Base-by-base conservation (phyloP, 2,888 invertebrate species). In the Deilephila elpenor region DNA sequence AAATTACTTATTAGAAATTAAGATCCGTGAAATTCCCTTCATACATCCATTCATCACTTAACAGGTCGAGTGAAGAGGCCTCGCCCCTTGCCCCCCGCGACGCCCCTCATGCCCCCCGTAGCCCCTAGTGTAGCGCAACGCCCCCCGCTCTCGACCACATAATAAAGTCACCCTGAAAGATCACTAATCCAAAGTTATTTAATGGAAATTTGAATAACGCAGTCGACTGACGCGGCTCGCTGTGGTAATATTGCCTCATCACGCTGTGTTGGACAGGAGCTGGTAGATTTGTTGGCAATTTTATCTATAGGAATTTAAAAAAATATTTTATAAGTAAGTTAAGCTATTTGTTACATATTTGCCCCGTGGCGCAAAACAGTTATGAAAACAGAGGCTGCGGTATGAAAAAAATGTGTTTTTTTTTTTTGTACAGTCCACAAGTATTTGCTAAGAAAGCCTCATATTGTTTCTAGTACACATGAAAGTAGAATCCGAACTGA, bases 151-250 rank as follows among this genome's bases (percentile, higher is more conserved):
- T 83, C 83, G 81, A 75, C 80, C 83, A 78, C 73, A 79, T 83
- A 83, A 87, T 84, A 81, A 82, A 81, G 79, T 80, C 75, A 78
- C 78, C 77, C 76, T 51, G 17, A 78, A 78, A 79, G 79, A 81
- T 79, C 78, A 78, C 75, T 84, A 83, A 82, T 83, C 80, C 78
- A 72, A 78, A 81, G 80, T 83, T 84, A 84, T 84, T 86, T 84
- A 83, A 84, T 83, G 80, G 78, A 79, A 82, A 83, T 84, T 85
- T 83, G 82, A 85, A 86, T 85, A 80, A 77, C 78, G 78, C 75
- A 78, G 78, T 74, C 74, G 73, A 80, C 81, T 82, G 86, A 84
- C 81, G 80, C 78, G 75, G 77, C 79, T 78, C 75, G 76, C 74
- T 73, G 73, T 74, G 56, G 73, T 79, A 80, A 84, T 83, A 83